Base-by-base conservation (phyloP, 2,888 invertebrate genomes). In the Pristionchus exspectatus region DNA sequence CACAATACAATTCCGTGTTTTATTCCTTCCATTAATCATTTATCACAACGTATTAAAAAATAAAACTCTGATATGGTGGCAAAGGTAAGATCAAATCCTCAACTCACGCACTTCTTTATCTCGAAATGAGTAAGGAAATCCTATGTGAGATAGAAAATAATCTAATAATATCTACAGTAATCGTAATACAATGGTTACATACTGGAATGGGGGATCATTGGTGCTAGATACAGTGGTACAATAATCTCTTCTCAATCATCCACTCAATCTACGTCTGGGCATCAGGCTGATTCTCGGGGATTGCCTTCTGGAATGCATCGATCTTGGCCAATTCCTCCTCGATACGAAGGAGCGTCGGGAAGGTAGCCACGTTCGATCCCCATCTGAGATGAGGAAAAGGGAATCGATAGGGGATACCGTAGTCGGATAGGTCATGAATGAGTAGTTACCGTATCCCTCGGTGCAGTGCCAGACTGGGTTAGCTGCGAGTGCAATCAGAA, bases 271-370 rank as follows among this genome's bases (percentile, higher is more conserved):
- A 74, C 38, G 59, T 56, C 30, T 56, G 84, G 21, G 84, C 84
- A 85, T 85, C 59, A 21, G 59, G 84, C 33, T 85, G 84, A 44
- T 97, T 97, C 92, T 97, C 97, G 72, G 98, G 98, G 96, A 98
- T 97, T 72, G 98, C 98, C 54, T 97, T 97, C 91, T 97, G 96
- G 96, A 98, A 98, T 9, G 98, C 97, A 27, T 98, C 98, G 95
- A 98, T 97, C 95, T 97, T 97, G 95, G 97, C 97, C 92, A 98
- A 96, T 94, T 97, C 97, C 87, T 97, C 96, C 95, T 98, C 97
- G 90, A 99, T 97, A 94, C 98, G 96, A 90, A 97, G 96, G 93
- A 98, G 98, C 89, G 97, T 97, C 7, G 98, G 98, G 95, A 97
- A 98, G 1, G 97, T 97, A 91, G 97, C 96, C 92, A 98, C 96